A percentile compares a stretch with the other conserved stretches of the same genome.
Evolutionary conservation across 2,797 vertebrate species (phyloP).

Genomic region (Poecilia wingei): DNA sequence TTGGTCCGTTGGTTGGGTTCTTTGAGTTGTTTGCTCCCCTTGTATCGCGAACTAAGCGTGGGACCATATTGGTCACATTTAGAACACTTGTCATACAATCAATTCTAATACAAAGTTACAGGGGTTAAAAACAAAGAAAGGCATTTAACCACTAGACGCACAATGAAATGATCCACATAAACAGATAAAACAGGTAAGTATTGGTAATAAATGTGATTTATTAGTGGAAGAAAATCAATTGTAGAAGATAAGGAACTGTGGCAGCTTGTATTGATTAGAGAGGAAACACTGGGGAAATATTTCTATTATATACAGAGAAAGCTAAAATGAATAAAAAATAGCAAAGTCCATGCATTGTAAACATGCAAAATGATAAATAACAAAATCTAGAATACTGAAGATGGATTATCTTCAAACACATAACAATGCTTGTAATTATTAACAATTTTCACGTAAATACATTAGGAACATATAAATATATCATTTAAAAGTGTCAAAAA

Average conservation of each 20-base stretch:
- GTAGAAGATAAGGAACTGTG: background rate
- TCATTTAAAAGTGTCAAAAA: background rate
- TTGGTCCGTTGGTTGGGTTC: too few relatives aligned
- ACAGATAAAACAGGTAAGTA: background rate
- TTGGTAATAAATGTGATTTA: background rate
- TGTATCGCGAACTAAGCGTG: too few relatives aligned
- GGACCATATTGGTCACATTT: too few relatives aligned
- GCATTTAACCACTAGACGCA: background rate
- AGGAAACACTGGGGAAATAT: background rate
- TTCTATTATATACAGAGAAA: background rate
- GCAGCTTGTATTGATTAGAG: background rate
- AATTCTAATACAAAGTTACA: too few relatives aligned
- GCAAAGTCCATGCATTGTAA: background rate
- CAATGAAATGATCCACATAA: background rate
- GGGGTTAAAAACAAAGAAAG: background rate
- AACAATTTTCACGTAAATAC: background rate
- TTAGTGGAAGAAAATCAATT: background rate
- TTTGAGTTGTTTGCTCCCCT: too few relatives aligned
- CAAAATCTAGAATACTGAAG: background rate
- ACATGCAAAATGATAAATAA: background rate
- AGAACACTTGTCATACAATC: too few relatives aligned
- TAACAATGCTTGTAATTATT: background rate
- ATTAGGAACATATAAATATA: background rate
- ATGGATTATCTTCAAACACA: background rate
- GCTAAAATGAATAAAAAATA: background rate